These are phyloP conservation scores for Elgaria multicarinata DNA, from an alignment of 2,113 vertebrate genomes.

Conservation along the genomic window DNA sequence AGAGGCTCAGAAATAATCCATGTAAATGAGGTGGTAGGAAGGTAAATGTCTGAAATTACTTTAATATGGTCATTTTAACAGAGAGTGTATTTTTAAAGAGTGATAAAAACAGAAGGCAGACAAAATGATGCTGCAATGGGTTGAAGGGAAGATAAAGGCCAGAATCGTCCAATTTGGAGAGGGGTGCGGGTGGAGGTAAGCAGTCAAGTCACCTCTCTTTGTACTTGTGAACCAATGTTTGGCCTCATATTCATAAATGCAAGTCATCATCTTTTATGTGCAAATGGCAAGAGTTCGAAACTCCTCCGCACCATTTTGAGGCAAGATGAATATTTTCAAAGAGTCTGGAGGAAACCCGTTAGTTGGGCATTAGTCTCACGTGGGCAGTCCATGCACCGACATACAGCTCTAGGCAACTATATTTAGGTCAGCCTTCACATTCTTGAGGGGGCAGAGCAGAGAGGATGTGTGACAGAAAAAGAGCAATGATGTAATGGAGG, in stretches of 20 bases:
- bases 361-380: not conserved
- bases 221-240: not conserved
- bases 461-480: not conserved
- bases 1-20: constrained; percentile 6
- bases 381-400: not conserved
- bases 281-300: constrained; percentile 3
- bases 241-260: not conserved
- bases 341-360: not conserved
- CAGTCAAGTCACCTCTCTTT: constrained; percentile 46
- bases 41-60: constrained; percentile 21
- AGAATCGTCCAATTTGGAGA: constrained; percentile 26
- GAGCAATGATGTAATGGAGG: not conserved
- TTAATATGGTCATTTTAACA: constrained; percentile 19
- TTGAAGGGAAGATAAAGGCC: constrained; percentile 21
- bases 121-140: constrained; percentile 5
- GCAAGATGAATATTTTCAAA: constrained; percentile 39
- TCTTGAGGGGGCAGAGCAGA: not conserved
- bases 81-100: constrained; percentile 22
- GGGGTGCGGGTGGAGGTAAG: not conserved
- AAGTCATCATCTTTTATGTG: not conserved
- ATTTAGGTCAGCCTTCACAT: not conserved
- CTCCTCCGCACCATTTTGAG: constrained; percentile 11
- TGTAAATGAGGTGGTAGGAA: not conserved
- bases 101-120: constrained; percentile 44
- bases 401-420: not conserved